phyloP scores from a whole-genome alignment of 2,888 invertebrate genomes.

The Isotomurus palustris region DNA sequence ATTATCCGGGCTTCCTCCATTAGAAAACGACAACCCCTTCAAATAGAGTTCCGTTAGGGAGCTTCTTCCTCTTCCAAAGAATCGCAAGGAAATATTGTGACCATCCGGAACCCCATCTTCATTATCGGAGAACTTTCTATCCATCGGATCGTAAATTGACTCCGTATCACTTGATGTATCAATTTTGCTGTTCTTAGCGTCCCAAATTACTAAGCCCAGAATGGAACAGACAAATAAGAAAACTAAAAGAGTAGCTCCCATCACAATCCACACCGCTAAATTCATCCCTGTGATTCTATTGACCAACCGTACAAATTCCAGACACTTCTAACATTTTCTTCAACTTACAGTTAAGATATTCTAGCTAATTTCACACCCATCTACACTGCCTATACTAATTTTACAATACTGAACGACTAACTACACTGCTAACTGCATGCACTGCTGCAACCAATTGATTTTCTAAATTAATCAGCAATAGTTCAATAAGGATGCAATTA shows the following conservation, averaged over 20 bases:
- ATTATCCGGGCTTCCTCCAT: neutral
- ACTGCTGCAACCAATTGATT: too few species aligned
- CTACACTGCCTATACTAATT: neutral
- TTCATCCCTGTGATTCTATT: too few species aligned
- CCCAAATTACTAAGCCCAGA: slow-evolving; percentile 12
- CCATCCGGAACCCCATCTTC: slow-evolving; percentile 15
- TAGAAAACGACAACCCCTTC: neutral
- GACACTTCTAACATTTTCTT: neutral
- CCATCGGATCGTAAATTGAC: slow-evolving; percentile 4
- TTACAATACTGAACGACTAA: neutral
- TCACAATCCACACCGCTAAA: slow-evolving; percentile 15
- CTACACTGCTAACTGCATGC: neutral
- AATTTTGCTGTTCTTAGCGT: slow-evolving; percentile 13
- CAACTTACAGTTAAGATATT: neutral
- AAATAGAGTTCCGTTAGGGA: slow-evolving; percentile 16
- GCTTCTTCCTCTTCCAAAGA: slow-evolving; percentile 14
- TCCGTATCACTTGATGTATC: neutral
- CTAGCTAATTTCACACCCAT: neutral
- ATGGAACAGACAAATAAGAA: slow-evolving; percentile 13
- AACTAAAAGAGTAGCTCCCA: slow-evolving; percentile 4
- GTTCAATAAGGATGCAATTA: too few species aligned
- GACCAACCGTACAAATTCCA: too few species aligned
- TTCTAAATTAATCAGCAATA: too few species aligned
- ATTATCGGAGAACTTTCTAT: slow-evolving; percentile 9
- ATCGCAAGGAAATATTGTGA: slow-evolving; percentile 5